Conservation (phyloP, 2,113 vertebrate genomes). For the Alexandromys fortis region DNA sequence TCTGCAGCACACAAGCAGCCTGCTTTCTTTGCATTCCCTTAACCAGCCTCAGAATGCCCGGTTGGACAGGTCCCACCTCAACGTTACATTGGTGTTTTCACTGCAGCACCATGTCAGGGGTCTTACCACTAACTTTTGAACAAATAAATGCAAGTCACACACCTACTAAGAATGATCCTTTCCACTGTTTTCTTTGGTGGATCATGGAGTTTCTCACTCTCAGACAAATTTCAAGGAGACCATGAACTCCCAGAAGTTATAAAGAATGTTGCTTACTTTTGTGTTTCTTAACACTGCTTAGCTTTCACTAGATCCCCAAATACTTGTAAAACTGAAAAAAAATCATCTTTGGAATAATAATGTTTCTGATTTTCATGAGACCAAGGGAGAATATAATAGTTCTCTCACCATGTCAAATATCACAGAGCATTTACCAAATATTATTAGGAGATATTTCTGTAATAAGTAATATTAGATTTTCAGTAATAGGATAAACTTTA, state of each 20-base stretch:
- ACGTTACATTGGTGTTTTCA: not conserved
- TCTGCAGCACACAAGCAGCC: not conserved
- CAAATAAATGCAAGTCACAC: not conserved
- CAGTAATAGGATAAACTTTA: not conserved
- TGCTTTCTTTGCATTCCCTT: not conserved
- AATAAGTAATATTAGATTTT: not conserved
- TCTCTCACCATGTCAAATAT: not conserved
- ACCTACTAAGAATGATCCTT: not conserved
- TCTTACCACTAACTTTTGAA: not conserved
- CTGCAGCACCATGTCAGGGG: not conserved
- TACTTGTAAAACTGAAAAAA: conserved; percentile 11
- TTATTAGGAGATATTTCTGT: not conserved
- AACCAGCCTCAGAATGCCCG: not conserved
- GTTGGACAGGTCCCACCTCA: not conserved
- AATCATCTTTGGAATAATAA: conserved; percentile 13
- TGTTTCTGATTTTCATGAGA: conserved; percentile 3
- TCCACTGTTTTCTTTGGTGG: not conserved
- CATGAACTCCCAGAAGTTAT: not conserved
- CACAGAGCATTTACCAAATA: not conserved
- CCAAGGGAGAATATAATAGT: not conserved
- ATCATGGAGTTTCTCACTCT: not conserved
- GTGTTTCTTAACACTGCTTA: not conserved
- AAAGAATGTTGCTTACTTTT: not conserved
- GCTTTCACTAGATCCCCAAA: not conserved
- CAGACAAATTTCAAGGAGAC: not conserved